A percentile compares a stretch with the other conserved stretches of the same genome.
Evolutionary conservation across 2,113 vertebrate species (phyloP).

Genomic region (Connochaetes taurinus): DNA sequence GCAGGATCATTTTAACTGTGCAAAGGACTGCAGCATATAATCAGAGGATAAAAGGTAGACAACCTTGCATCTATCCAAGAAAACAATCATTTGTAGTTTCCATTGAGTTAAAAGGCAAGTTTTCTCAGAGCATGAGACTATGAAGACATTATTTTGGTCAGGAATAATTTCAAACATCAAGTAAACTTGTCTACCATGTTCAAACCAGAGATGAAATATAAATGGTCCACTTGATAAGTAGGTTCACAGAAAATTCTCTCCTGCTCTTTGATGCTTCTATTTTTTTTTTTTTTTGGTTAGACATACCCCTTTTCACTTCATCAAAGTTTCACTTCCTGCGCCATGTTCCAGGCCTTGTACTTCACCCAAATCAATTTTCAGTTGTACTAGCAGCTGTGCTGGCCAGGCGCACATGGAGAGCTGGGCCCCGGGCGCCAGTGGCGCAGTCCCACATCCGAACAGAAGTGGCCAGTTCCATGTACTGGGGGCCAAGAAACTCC

Average conservation of each 20-base stretch:
- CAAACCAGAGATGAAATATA: slow-evolving; percentile 27
- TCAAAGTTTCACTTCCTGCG: slow-evolving; percentile 7
- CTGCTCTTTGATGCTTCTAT: not conserved
- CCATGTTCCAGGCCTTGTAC: slow-evolving; percentile 33
- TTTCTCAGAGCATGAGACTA: slow-evolving; percentile 16
- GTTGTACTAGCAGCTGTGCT: slow-evolving; percentile 34
- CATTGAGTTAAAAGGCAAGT: slow-evolving; percentile 31
- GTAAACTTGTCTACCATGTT: slow-evolving; percentile 50
- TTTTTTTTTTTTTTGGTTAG: not conserved
- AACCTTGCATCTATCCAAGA: slow-evolving; percentile 49
- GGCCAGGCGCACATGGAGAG: rapidly evolving
- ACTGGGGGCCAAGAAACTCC: slow-evolving; percentile 27
- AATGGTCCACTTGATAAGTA: not conserved
- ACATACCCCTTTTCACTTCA: slow-evolving; percentile 7
- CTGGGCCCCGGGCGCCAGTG: not conserved
- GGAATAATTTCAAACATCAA: slow-evolving; percentile 49
- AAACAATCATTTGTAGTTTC: slow-evolving; percentile 63
- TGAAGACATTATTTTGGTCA: slow-evolving; percentile 61
- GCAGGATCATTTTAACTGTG: slow-evolving; percentile 49
- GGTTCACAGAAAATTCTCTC: not conserved
- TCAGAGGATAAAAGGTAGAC: slow-evolving; percentile 63
- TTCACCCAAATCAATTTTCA: slow-evolving; percentile 5
- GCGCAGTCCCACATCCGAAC: not conserved
- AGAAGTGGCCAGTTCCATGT: not conserved
- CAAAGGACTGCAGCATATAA: slow-evolving; percentile 61